Evolutionary conservation across 2,113 vertebrate species (phyloP).

Genomic region (Dromiciops gliroides): DNA sequence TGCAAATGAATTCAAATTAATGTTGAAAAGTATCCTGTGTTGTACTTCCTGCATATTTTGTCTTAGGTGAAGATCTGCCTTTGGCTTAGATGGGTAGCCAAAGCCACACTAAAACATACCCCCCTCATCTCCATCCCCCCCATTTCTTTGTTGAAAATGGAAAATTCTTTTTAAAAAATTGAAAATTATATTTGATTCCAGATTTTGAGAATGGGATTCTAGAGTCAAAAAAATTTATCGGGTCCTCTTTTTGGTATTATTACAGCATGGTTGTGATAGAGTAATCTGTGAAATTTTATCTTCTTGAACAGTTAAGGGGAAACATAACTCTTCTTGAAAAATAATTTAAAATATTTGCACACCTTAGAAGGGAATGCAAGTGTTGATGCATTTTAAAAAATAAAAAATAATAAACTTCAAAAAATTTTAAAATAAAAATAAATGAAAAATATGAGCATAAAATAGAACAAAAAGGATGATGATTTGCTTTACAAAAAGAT

Average conservation of each 20-base stretch:
- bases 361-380: background rate
- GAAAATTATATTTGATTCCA: background rate
- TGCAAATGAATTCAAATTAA: background rate
- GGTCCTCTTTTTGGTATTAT: background rate
- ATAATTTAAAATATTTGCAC: background rate
- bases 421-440: background rate
- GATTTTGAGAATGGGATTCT: background rate
- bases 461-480: background rate
- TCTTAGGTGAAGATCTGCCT: background rate
- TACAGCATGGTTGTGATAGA: background rate
- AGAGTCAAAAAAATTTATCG: background rate
- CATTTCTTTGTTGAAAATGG: background rate
- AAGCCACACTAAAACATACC: background rate
- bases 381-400: background rate
- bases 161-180: no score
- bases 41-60: background rate
- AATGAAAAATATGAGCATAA: conserved; percentile 1
- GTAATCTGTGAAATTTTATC: background rate
- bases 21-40: background rate
- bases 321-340: background rate
- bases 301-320: background rate
- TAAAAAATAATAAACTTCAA: no score
- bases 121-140: background rate
- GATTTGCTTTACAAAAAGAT: conserved; percentile 3
- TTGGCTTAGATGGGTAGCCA: background rate